phyloP scores from a whole-genome alignment of 2,888 invertebrate genomes.

The Cerastis rubricosa region DNA sequence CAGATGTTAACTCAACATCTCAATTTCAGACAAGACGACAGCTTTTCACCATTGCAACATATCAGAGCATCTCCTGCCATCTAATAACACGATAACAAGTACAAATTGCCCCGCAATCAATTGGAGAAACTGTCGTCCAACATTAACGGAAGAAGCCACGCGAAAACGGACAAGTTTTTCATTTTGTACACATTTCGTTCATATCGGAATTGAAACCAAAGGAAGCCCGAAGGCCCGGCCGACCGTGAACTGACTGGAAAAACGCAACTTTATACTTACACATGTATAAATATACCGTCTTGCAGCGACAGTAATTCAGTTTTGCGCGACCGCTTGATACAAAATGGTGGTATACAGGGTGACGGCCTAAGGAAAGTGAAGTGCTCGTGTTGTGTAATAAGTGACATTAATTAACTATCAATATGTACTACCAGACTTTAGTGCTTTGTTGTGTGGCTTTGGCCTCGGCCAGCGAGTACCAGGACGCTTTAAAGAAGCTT shows the following conservation, averaged over 20 bases:
- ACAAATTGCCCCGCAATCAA: constrained; percentile 80
- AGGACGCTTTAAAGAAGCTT: constrained; percentile 82
- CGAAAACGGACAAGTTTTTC: constrained; percentile 78
- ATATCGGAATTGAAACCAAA: constrained; percentile 83
- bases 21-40: constrained; percentile 57
- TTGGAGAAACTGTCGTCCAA: constrained; percentile 75
- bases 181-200: constrained; percentile 80
- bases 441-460: constrained; percentile 78
- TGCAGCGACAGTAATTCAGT: constrained; percentile 87
- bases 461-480: constrained; percentile 77
- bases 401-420: constrained; percentile 75
- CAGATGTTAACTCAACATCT: constrained; percentile 56
- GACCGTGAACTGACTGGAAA: constrained; percentile 87
- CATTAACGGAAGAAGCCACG: constrained; percentile 85
- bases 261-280: constrained; percentile 87
- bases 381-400: constrained; percentile 76
- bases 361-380: constrained; percentile 83
- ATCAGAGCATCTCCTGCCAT: constrained; percentile 71
- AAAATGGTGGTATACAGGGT: constrained; percentile 85
- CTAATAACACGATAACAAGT: constrained; percentile 76
- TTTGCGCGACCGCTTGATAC: constrained; percentile 88
- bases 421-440: constrained; percentile 78
- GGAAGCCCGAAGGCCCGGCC: constrained; percentile 81
- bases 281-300: constrained; percentile 89
- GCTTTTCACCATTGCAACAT: constrained; percentile 50